Conservation (phyloP, 64 coral and sea anemone genomes). For the Stichodactyla helianthus region DNA sequence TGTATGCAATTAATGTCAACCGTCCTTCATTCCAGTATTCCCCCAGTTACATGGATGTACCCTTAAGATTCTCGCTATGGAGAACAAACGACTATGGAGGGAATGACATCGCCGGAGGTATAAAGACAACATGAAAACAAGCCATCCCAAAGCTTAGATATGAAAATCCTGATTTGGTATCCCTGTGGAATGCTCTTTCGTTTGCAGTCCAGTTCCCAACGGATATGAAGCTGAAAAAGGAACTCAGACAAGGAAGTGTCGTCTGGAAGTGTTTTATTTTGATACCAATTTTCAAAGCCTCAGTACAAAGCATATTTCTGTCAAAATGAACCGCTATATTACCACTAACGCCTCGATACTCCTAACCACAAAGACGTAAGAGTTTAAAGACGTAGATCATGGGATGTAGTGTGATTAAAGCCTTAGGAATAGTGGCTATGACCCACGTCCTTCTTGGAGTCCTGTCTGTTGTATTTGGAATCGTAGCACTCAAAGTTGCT, state of each 20-base stretch:
- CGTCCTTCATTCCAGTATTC: too few species aligned
- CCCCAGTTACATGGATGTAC: too few species aligned
- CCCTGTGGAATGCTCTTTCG: background rate
- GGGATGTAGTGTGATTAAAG: slow-evolving; percentile 3
- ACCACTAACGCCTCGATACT: background rate
- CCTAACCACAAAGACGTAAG: background rate
- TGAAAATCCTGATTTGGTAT: background rate
- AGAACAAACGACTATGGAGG: too few species aligned
- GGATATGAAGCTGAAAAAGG: background rate
- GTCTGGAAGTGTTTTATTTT: background rate
- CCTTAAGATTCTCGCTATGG: too few species aligned
- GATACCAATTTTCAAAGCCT: too few species aligned
- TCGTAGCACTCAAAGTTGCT: slow-evolving; percentile 28
- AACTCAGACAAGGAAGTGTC: background rate
- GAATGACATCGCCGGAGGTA: too few species aligned
- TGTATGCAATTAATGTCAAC: too few species aligned
- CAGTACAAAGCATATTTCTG: too few species aligned
- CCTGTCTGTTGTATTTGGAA: slow-evolving; percentile 10
- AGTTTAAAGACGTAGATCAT: background rate
- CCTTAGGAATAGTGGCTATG: background rate
- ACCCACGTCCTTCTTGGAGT: slow-evolving; percentile 23
- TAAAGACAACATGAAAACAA: too few species aligned
- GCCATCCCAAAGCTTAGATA: too few species aligned
- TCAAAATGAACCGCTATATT: background rate
- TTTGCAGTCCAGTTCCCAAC: background rate